Conservation (phyloP, 2,113 vertebrate species). For the Micronycteris hirsuta region DNA sequence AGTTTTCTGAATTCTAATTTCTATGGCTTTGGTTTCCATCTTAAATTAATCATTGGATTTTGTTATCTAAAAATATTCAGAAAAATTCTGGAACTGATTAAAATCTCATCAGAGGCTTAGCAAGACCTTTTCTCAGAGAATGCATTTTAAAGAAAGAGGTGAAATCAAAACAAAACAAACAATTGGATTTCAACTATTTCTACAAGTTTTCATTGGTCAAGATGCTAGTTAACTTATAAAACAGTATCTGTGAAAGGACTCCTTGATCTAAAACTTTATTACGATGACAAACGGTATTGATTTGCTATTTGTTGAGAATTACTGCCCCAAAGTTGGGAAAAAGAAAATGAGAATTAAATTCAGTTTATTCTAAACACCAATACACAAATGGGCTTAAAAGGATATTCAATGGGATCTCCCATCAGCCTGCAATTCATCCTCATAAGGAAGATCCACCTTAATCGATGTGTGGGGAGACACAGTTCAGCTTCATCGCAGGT, state of each 20-base stretch:
- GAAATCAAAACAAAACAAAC: background rate
- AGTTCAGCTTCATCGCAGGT: background rate
- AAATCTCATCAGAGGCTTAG: background rate
- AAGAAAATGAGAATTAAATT: constrained; percentile 38
- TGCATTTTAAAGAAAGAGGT: background rate
- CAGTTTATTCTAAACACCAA: constrained; percentile 6
- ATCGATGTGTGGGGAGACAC: accelerated
- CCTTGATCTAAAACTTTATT: background rate
- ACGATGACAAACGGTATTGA: background rate
- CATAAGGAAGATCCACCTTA: background rate
- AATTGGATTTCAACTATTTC: background rate
- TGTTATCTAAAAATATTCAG: background rate
- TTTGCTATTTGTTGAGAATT: background rate
- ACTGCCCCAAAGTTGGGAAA: background rate
- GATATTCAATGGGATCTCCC: background rate
- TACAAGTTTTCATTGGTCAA: background rate
- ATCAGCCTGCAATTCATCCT: background rate
- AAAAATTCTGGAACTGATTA: background rate
- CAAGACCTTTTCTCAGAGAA: background rate
- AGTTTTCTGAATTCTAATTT: background rate
- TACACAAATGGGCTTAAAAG: background rate
- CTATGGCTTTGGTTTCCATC: background rate
- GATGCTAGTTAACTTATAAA: background rate
- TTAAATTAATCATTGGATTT: background rate
- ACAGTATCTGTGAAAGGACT: background rate